phyloP scores from a whole-genome alignment of 2,113 vertebrate genomes.

The Tachuris rubrigastra region DNA sequence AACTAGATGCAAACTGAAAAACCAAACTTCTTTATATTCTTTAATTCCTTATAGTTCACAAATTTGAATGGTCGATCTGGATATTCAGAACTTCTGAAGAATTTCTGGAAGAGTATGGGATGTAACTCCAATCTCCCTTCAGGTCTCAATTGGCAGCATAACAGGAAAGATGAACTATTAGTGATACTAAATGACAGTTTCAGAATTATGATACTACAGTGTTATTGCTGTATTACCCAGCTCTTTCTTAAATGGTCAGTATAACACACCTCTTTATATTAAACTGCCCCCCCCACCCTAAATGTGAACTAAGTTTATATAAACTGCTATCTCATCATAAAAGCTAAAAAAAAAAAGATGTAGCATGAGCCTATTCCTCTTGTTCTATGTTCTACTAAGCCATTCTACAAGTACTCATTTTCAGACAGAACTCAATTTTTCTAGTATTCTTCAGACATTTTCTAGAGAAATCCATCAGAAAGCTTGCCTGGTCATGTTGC shows the following conservation, averaged over 20 bases:
- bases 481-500: background rate
- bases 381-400: background rate
- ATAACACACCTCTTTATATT: background rate
- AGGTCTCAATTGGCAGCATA: background rate
- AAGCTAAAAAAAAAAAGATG: background rate
- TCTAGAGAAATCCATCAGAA: background rate
- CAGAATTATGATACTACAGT: background rate
- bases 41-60: background rate
- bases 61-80: background rate
- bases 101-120: background rate
- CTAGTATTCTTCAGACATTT: background rate
- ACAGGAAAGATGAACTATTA: background rate
- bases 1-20: background rate
- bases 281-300: background rate
- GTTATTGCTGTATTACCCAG: background rate
- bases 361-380: background rate
- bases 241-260: background rate
- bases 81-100: background rate
- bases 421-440: background rate
- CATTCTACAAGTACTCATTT: background rate
- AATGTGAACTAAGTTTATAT: background rate
- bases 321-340: background rate
- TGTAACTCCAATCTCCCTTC: background rate
- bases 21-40: rapidly evolving
- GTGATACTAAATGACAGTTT: background rate